Conservation (phyloP, 2,888 invertebrate species). For the Suillia variegata region DNA sequence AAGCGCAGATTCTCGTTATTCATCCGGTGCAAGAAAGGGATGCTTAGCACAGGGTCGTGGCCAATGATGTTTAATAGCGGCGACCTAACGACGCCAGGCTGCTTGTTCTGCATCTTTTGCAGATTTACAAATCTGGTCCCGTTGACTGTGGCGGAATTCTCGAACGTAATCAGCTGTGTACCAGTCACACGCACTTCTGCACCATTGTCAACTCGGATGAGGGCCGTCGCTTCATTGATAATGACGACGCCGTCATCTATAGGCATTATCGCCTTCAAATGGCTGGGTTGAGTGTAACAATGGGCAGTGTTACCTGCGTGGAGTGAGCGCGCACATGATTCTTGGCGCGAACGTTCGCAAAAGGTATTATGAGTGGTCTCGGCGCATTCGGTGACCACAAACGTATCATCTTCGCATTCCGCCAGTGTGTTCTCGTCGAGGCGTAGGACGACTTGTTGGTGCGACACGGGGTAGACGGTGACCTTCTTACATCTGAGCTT, state of each 20-base stretch:
- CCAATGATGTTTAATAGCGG: conserved; percentile 8
- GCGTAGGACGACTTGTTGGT: neutral
- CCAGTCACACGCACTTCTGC: neutral
- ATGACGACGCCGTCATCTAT: conserved; percentile 13
- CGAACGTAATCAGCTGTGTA: conserved; percentile 8
- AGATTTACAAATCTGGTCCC: conserved; percentile 2
- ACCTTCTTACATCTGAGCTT: neutral
- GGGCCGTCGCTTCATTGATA: conserved; percentile 6
- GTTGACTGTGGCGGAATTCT: conserved; percentile 9
- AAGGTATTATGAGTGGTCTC: neutral
- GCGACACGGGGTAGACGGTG: neutral
- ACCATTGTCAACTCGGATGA: conserved; percentile 4
- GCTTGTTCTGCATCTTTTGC: too few relatives aligned
- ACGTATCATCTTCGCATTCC: neutral
- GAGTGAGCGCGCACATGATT: neutral
- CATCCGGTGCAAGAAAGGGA: conserved; percentile 17
- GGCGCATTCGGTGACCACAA: neutral
- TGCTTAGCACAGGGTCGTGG: conserved; percentile 10
- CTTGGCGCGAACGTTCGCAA: neutral
- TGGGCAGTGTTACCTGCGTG: neutral
- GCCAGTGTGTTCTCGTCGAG: neutral
- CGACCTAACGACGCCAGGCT: neutral
- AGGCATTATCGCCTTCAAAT: neutral
- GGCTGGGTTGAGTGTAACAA: conserved; percentile 14
- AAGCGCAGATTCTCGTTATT: conserved; percentile 11